Conservation (phyloP, 2,113 vertebrate genomes). For the Uropsilus gracilis region DNA sequence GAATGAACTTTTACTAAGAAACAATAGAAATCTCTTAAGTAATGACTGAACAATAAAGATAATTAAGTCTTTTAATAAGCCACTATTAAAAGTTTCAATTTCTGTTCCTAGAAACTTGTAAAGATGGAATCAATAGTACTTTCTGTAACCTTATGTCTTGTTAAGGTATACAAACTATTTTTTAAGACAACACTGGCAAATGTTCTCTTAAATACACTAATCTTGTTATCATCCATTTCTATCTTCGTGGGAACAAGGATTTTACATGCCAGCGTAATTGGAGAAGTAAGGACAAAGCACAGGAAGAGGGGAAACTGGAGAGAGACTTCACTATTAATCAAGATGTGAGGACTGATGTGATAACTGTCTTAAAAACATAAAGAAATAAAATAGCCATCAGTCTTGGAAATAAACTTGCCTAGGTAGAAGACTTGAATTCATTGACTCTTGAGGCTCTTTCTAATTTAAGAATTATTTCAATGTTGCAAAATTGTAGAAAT, state of each 20-base stretch:
- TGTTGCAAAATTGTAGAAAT: not conserved
- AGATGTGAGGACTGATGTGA: not conserved
- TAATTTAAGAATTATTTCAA: not conserved
- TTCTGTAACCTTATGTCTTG: not conserved
- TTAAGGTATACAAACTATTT: not conserved
- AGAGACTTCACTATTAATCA: not conserved
- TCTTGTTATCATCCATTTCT: slow-evolving; percentile 18
- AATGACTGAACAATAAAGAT: not conserved
- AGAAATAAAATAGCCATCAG: not conserved
- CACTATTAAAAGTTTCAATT: not conserved
- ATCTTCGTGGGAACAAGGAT: not conserved
- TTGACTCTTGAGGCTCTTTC: not conserved
- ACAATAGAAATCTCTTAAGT: not conserved
- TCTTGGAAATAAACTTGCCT: not conserved
- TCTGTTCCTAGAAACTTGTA: not conserved
- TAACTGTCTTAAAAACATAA: not conserved
- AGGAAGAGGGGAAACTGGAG: not conserved
- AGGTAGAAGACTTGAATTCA: not conserved
- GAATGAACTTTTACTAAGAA: not conserved
- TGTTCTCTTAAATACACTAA: slow-evolving; percentile 1
- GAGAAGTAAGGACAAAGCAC: not conserved
- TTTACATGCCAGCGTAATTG: not conserved
- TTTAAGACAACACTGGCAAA: not conserved
- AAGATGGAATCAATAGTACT: not conserved
- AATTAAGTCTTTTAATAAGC: not conserved